These are phyloP conservation scores for Drosophila arizonae DNA, from an alignment of 1,140 invertebrate genomes.

Conservation along the genomic window DNA sequence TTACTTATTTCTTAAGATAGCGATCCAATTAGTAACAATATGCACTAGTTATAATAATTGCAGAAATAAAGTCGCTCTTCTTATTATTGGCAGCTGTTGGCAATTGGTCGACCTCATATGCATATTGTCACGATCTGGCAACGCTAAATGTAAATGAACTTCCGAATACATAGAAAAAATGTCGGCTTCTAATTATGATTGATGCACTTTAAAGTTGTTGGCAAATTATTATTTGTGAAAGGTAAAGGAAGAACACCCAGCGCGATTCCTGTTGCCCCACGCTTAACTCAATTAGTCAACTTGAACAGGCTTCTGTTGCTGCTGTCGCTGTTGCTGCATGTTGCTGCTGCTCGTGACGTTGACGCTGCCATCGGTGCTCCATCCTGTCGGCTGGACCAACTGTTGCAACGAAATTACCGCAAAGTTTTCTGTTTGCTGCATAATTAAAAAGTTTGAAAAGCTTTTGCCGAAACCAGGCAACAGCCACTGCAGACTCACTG, in stretches of 20 bases:
- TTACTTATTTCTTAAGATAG: too few relatives aligned
- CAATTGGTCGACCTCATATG: slow-evolving; percentile 41
- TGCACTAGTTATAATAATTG: too few relatives aligned
- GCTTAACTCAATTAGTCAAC: slow-evolving; percentile 78
- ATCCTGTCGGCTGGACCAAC: slow-evolving; percentile 61
- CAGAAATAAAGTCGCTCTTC: too few relatives aligned
- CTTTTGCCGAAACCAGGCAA: slow-evolving; percentile 78
- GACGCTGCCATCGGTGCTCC: slow-evolving; percentile 51
- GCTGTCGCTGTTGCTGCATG: slow-evolving; percentile 11
- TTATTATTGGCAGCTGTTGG: slow-evolving; percentile 7
- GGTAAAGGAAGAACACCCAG: slow-evolving; percentile 29
- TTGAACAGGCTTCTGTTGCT: slow-evolving; percentile 48
- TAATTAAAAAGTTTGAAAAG: slow-evolving; percentile 81
- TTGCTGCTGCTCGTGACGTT: slow-evolving; percentile 39
- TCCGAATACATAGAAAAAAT: slow-evolving; percentile 40
- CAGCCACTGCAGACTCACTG: slow-evolving; percentile 35
- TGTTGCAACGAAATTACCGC: slow-evolving; percentile 79
- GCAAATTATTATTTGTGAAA: slow-evolving; percentile 75
- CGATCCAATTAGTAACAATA: too few relatives aligned
- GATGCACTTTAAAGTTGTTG: slow-evolving; percentile 80
- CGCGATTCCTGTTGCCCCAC: slow-evolving; percentile 29
- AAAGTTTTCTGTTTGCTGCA: slow-evolving; percentile 81
- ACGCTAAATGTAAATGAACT: slow-evolving; percentile 7
- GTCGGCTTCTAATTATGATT: slow-evolving; percentile 76
- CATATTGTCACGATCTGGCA: neutral